Base-by-base conservation (phyloP, 2,113 vertebrate genomes). In the Thymallus thymallus region DNA sequence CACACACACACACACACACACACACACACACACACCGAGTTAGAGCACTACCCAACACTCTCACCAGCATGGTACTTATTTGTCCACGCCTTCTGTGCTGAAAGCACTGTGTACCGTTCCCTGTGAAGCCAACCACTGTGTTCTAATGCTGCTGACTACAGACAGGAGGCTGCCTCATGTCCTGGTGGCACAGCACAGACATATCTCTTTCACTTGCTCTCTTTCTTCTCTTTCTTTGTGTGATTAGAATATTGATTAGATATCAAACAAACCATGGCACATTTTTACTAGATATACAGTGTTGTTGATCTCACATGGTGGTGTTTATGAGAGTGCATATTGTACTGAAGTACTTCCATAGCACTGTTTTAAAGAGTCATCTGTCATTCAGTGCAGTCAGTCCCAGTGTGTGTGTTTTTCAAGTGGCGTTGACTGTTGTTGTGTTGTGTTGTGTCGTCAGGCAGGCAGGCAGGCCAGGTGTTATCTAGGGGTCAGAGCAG, bases 331-430 rank as follows among this genome's bases (percentile, higher is more conserved):
- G 9, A 41, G 35, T 41, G 35, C 10, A 9, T 12, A 41, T 9
- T 41, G 35, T 41, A 41, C 16, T 51, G 16, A 18, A 18, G 48
- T 51, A 16, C 48, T 18, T 51, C 48, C 12, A 51, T 51, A 51
- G 13, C 12, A 18, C 14, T 51, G 32, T n/a, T 67, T 9, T 51
- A 14, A 18, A 51, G 16, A 41, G 35, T 10, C 9, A 41, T 46
- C 16, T 46, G 20, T 23, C 2, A 51, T 14, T 63, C 4, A 5
- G 46, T 56, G 69, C 24, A 24, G 64, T 18, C 13, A 16, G 41
- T 74, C 6, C 14, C 23, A 69, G 69, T 73, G n/a, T 75, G 45
- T 68, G 22, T 65, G 72, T 79, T 72, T 14, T 18, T 55, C 45
- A 3, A 72, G 64, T 81, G 68, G 68, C 56, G 24, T 26, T 65